phyloP scores from a whole-genome alignment of 1,140 invertebrate species.

The Microplitis mediator region DNA sequence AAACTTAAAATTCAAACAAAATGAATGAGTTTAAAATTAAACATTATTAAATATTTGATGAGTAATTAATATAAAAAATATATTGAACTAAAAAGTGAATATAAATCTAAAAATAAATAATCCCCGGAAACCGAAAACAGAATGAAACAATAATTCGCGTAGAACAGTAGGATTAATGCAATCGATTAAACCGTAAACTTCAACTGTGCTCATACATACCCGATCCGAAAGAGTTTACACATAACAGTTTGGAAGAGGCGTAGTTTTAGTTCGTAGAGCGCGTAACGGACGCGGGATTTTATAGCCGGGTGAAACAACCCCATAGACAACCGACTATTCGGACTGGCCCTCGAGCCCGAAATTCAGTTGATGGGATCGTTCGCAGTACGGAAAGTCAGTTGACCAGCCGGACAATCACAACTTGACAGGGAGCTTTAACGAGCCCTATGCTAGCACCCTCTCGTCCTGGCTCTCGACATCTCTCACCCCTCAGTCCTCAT shows the following conservation, averaged over 20 bases:
- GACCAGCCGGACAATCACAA: conserved; percentile 57
- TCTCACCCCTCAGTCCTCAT: conserved; percentile 52
- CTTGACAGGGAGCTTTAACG: conserved; percentile 62
- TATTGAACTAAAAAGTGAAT: not conserved
- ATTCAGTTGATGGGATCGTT: no score
- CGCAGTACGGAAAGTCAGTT: conserved; percentile 38
- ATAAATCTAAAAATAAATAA: conserved; percentile 2
- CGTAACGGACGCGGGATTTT: conserved; percentile 44
- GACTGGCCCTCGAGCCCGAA: conserved; percentile 31
- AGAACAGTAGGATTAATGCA: conserved; percentile 40
- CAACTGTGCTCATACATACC: conserved; percentile 13
- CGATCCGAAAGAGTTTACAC: no score
- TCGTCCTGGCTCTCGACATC: conserved; percentile 36
- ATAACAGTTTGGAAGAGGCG: not conserved
- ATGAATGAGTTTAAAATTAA: no score
- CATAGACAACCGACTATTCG: conserved; percentile 3
- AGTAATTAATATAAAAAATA: no score
- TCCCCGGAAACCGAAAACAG: not conserved
- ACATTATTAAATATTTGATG: no score
- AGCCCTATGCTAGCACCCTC: conserved; percentile 54
- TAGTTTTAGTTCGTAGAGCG: conserved; percentile 16
- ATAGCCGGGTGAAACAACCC: conserved; percentile 52
- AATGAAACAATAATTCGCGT: not conserved
- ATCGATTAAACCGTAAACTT: conserved; percentile 57
- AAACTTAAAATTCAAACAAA: no score